Evolutionary conservation across 2,888 invertebrate species (phyloP), one percentile per base, ranked within the genome.

Genomic region (Formica aserva): DNA sequence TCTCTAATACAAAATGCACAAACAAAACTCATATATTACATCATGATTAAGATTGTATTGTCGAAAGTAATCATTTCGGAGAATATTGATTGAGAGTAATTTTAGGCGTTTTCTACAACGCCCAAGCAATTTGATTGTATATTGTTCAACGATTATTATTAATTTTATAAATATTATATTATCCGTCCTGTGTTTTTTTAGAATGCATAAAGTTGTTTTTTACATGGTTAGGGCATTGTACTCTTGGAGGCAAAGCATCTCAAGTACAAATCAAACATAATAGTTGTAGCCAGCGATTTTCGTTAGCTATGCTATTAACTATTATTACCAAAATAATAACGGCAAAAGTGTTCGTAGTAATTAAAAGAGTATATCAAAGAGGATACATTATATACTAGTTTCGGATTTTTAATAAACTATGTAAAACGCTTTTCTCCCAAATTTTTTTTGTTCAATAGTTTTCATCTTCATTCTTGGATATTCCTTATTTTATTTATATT

Each of bases 241-340:
- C 88, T 88, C 85, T 84, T 80, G 69, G 72, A 84, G 84, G 86
- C 86, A 87, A 86, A 84, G 84, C 78, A 69, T 89, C 78, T 77
- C 55, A 89, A 89, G 89, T 89, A 89, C 89, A 89, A 89, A 87
- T 89, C 71, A 84, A 71, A 38, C 26, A 45, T 67, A 60, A 84
- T 84, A 80, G 75, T 66, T 57, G 63, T 45, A 81, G 60, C 45
- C 13, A 32, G 72, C 35, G 62, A 38, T 35, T 29, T 81, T 29
- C 69, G 65, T 78, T n/a, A 48, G 45, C 18, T 60, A 60, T 18
- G 5, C 77, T 81, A 41, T 62, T 67, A 66, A 82, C 26, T 57
- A 35, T 82, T 13, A 67, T 78, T 75, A 86, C 63, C 82, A 84
- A 84, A 86, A 87, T 13, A 77, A 62, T 55, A 65, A 57, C 48